Conservation (phyloP, 1,140 invertebrate species). For the Drosophila novamexicana region DNA sequence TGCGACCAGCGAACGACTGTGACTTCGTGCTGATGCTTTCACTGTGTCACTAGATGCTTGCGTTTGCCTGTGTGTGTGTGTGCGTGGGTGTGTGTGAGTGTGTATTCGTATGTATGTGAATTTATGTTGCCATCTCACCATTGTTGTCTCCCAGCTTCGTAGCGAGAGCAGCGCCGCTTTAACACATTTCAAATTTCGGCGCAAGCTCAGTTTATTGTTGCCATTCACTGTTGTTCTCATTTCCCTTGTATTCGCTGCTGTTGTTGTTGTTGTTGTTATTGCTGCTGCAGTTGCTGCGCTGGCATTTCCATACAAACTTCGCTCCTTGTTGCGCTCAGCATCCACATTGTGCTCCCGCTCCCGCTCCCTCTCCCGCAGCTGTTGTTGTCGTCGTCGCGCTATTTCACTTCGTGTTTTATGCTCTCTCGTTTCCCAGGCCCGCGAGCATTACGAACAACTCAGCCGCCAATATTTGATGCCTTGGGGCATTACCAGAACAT, state of each 20-base stretch:
- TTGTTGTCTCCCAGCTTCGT: constrained; percentile 56
- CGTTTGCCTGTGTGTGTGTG: not conserved
- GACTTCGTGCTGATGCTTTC: constrained; percentile 41
- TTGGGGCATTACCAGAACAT: constrained; percentile 38
- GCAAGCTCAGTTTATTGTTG: constrained; percentile 81
- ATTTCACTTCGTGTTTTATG: constrained; percentile 37
- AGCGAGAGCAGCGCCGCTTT: constrained; percentile 49
- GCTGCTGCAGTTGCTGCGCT: constrained; percentile 45
- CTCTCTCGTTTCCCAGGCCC: constrained; percentile 41
- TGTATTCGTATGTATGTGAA: constrained; percentile 40
- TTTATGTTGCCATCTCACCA: constrained; percentile 57
- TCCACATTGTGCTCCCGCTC: constrained; percentile 49
- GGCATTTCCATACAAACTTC: constrained; percentile 52
- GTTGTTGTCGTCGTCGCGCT: constrained; percentile 36
- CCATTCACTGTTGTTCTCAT: constrained; percentile 39
- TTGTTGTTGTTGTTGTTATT: constrained; percentile 46
- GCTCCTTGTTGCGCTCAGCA: constrained; percentile 78
- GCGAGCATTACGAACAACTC: constrained; percentile 29
- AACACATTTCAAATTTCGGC: constrained; percentile 60
- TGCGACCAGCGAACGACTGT: constrained; percentile 49
- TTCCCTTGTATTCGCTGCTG: constrained; percentile 37
- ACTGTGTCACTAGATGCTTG: not conserved
- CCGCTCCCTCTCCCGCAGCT: constrained; percentile 14
- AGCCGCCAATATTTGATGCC: constrained; percentile 48
- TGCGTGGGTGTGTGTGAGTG: constrained; percentile 26